Conservation (phyloP, 2,888 invertebrate species). For the Troides oblongomaculatus region DNA sequence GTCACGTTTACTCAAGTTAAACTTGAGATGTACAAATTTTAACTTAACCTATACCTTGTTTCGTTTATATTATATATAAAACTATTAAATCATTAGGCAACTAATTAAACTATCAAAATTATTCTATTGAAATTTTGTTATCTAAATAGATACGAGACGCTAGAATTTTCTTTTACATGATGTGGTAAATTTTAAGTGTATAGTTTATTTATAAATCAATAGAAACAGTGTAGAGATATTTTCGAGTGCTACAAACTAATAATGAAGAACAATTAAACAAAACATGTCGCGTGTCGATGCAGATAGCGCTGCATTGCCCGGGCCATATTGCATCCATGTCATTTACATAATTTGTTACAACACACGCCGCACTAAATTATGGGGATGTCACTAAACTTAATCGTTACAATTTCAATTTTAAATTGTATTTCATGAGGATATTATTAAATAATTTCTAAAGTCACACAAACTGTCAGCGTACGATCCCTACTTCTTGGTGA, state of each 20-base stretch:
- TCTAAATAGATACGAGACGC: neutral
- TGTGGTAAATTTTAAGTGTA: no score
- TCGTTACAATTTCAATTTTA: constrained; percentile 35
- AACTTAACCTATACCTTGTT: neutral
- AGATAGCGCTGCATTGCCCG: constrained; percentile 63
- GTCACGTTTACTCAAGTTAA: neutral
- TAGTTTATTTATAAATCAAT: neutral
- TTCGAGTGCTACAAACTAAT: constrained; percentile 57
- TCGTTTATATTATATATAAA: neutral
- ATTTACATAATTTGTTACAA: constrained; percentile 73
- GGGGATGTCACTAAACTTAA: constrained; percentile 38
- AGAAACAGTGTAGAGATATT: constrained; percentile 19
- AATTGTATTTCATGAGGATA: constrained; percentile 6
- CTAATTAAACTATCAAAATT: neutral
- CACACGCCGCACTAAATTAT: constrained; percentile 38
- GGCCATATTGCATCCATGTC: constrained; percentile 75
- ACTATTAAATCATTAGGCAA: neutral
- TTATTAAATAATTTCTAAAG: neutral
- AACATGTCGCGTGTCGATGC: constrained; percentile 71
- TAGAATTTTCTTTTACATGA: no score
- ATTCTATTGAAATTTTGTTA: neutral
- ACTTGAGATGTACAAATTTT: constrained; percentile 1
- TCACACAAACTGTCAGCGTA: no score
- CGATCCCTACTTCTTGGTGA: no score
- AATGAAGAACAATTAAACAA: constrained; percentile 48